Evolutionary conservation across 2,888 invertebrate genomes (phyloP).

Genomic region (Choreutis nemorana): DNA sequence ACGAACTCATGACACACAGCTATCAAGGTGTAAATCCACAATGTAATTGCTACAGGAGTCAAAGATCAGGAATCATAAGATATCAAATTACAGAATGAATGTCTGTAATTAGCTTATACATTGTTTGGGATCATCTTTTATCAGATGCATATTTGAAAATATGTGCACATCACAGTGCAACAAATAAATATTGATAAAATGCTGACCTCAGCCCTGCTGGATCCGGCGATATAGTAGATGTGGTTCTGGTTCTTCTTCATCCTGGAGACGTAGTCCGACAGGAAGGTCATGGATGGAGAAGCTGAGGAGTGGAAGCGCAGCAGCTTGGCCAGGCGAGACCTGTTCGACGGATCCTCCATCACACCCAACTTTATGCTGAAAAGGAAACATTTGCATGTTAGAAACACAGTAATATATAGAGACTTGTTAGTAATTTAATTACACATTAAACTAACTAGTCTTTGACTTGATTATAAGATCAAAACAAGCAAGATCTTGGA

Average conservation of each 20-base stretch:
- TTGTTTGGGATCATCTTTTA: too few relatives aligned
- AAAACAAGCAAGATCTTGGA: too few relatives aligned
- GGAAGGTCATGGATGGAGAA: conserved; percentile 70
- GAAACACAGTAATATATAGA: not conserved
- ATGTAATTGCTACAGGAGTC: too few relatives aligned
- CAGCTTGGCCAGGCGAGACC: conserved; percentile 94
- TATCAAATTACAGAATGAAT: too few relatives aligned
- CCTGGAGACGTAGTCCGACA: conserved; percentile 89
- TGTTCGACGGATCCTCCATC: conserved; percentile 97
- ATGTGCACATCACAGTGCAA: too few relatives aligned
- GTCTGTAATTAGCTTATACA: too few relatives aligned
- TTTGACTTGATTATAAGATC: not conserved
- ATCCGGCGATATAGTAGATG: conserved; percentile 96
- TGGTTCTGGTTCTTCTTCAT: conserved; percentile 96
- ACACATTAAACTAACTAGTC: conserved; percentile 2
- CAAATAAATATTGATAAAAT: too few relatives aligned
- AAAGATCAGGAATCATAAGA: too few relatives aligned
- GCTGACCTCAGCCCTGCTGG: conserved; percentile 81
- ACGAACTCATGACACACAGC: too few relatives aligned
- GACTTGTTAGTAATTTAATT: not conserved
- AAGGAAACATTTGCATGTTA: conserved; percentile 9
- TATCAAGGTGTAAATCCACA: too few relatives aligned
- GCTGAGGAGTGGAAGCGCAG: conserved; percentile 89
- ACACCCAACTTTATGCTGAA: conserved; percentile 90
- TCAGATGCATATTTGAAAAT: too few relatives aligned